Evolutionary conservation across 2,888 invertebrate species (phyloP).

Genomic region (Cataglyphis altisquamis): DNA sequence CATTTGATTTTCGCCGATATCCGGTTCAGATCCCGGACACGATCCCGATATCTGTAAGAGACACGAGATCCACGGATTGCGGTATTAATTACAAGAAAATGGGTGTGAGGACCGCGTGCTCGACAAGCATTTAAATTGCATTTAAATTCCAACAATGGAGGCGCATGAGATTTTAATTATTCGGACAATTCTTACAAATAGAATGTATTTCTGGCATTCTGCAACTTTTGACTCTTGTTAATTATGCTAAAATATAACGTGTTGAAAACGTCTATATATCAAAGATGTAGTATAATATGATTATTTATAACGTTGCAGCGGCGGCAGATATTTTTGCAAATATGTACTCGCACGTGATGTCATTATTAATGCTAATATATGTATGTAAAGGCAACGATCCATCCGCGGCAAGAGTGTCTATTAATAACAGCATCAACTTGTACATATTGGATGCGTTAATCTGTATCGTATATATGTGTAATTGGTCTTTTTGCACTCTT

Average conservation of each 20-base stretch:
- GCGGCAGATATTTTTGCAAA: slow-evolving; percentile 27
- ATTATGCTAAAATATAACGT: background rate
- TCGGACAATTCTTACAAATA: background rate
- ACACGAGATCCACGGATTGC: slow-evolving; percentile 28
- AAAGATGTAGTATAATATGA: slow-evolving; percentile 23
- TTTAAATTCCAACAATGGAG: background rate
- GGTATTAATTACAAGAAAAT: slow-evolving; percentile 19
- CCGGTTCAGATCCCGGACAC: background rate
- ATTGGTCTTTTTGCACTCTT: slow-evolving; percentile 53
- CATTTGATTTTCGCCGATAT: background rate
- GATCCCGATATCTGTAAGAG: slow-evolving; percentile 10
- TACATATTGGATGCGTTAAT: slow-evolving; percentile 47
- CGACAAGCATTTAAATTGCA: slow-evolving; percentile 5
- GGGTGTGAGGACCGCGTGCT: background rate
- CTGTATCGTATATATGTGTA: slow-evolving; percentile 47
- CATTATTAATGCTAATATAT: slow-evolving; percentile 39
- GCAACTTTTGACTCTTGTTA: background rate
- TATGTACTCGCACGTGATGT: slow-evolving; percentile 13
- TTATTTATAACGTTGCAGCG: background rate
- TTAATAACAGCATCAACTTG: slow-evolving; percentile 40
- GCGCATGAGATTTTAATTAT: slow-evolving; percentile 25
- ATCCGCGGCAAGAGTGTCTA: background rate
- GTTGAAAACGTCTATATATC: background rate
- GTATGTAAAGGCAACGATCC: slow-evolving; percentile 36
- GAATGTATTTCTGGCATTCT: background rate